These are phyloP conservation scores for Tapirus terrestris DNA, from an alignment of 2,113 vertebrate genomes.

Conservation along the genomic window DNA sequence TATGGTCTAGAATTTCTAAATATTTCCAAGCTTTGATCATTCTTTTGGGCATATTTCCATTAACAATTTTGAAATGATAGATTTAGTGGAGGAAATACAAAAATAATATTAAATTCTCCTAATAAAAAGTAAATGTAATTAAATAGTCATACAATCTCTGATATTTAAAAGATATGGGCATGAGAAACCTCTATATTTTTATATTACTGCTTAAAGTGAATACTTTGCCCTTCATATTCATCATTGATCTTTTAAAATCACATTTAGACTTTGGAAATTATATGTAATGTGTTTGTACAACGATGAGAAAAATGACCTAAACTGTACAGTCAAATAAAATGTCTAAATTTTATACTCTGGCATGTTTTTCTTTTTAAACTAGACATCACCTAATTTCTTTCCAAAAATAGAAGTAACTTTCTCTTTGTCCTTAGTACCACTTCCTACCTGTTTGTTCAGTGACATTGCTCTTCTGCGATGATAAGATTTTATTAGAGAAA, in stretches of 20 bases:
- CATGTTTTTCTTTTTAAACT: constrained; percentile 21
- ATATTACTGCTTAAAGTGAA: not conserved
- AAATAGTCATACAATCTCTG: not conserved
- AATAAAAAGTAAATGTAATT: not conserved
- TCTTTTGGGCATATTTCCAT: not conserved
- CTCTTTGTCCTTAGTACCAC: not conserved
- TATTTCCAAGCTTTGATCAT: not conserved
- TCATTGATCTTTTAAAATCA: not conserved
- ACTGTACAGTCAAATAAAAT: not conserved
- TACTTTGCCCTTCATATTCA: not conserved
- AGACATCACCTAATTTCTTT: constrained; percentile 28
- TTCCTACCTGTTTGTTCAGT: not conserved
- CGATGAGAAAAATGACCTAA: not conserved
- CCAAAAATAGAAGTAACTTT: constrained; percentile 14
- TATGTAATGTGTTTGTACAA: not conserved
- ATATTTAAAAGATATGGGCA: not conserved
- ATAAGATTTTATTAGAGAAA: constrained; percentile 29
- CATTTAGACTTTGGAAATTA: not conserved
- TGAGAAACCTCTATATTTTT: not conserved
- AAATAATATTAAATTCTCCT: not conserved
- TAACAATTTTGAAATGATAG: not conserved
- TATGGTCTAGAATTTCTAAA: not conserved
- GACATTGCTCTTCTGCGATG: not conserved
- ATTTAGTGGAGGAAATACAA: not conserved
- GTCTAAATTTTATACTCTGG: not conserved